Base-by-base conservation (phyloP, 2,797 vertebrate genomes). In the Kryptolebias ocellatus region DNA sequence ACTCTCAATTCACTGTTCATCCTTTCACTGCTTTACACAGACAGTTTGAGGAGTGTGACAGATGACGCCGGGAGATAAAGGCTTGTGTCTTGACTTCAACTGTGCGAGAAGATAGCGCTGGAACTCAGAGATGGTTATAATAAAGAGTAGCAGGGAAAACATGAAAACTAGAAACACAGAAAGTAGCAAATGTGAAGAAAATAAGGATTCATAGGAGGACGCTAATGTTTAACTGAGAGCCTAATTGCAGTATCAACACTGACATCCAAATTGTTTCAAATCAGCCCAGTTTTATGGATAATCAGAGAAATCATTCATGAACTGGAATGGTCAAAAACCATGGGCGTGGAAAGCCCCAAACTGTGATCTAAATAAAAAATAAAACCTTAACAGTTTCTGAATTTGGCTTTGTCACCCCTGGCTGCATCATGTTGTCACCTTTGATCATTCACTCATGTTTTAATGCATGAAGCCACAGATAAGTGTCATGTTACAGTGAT, bases 371-470 rank as follows among this genome's bases (percentile, higher is more conserved):
- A 66, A 78, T 67, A 61, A 77, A 77, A 80, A 51, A 66, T 53
- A 66, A 77, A 78, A 67, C 53, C 28, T 50, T 54, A 29, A 46
- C 37, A 59, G 70, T 74, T 68, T 50, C 18, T 60, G 28, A 4
- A 5, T 78, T 70, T 76, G 0, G 1, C 74, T 78, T 67, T 2
- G 52, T 84, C 71, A 78, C 18, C 76, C 67, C 78, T 81, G 76
- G 67, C 71, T 77, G 63, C 61, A 70, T 81, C 42, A 17, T 67
- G 79, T 79, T 84, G 85, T 83, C 87, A 83, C 73, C 74, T 90
- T 79, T 90, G 80, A 91, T 87, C 84, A 81, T 70, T 83, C 77
- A 62, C 75, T 89, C 86, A 84, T 87, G 86, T 89, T 90, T 90
- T 87, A 88, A 92, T 92, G 87, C 83, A 89, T 92, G 83, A 83